Evolutionary conservation across 92 coral and sea anemone species (phyloP), one percentile per base, ranked within the genome.

Genomic region (Montipora capitata): DNA sequence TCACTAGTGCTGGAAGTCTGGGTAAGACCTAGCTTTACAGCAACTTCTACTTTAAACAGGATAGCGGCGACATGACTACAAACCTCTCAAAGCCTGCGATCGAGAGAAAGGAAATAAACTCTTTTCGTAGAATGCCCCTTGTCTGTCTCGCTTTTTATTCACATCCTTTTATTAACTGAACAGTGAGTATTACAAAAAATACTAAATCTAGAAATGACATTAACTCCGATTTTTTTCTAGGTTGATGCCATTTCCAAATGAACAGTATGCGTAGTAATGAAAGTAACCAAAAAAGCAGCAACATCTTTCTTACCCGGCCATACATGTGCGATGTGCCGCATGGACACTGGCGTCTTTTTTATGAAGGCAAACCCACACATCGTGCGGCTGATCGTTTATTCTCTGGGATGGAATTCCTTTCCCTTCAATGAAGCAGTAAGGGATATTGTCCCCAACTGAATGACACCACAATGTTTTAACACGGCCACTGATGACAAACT

Each of bases 21-120:
- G 17, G 80, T 83, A 4, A 83, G 48, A 58, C 88, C 75, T 12
- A 88, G 88, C 79, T 54, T 88, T 11, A 88, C 92, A 7, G 65
- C 88, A 8, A 81, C 84, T 38, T 88, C 92, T 16, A 88, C 77
- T 80, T 74, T 80, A 67, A 80, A 88, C 62, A 88, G 89, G 20
- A 88, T 10, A 12, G 80, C 87, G 6, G 91, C 80, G 17, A 78
- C 80, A 49, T 87, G 91, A 15, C 86, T 87, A 43, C 87, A 79
- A 38, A 79, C 84, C 66, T 87, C 91, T 18, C 91, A 80, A 4
- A 87, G 78, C 8, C 86, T 87, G 79, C 35, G 63, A 57, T 14
- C 63, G 15, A 57, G 63, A 57, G n/a, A 57, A 57, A 9, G 63
- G n/a, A 57, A 9, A 57, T 14, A 57, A 9, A 9, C n/a, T 57